These are phyloP conservation scores for Ptilorrhoa leucosticta DNA, from an alignment of 2,113 vertebrate species.

Conservation along the genomic window DNA sequence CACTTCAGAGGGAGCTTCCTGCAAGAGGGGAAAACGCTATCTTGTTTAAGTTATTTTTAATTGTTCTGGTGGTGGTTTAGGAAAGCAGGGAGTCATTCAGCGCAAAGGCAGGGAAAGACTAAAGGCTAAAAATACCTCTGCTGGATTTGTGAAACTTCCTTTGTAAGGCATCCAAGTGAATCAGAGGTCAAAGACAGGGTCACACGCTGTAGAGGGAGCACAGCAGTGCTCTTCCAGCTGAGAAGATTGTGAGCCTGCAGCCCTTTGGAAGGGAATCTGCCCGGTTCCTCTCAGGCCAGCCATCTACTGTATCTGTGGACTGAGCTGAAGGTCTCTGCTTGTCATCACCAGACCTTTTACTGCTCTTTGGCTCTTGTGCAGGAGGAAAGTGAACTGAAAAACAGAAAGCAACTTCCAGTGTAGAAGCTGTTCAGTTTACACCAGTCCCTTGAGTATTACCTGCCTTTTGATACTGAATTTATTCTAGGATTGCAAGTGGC, in stretches of 20 bases:
- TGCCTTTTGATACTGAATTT: background rate
- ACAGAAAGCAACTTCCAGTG: background rate
- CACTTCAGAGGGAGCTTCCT: conserved; percentile 19
- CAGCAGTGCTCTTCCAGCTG: background rate
- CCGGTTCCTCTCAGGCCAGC: background rate
- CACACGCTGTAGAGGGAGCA: background rate
- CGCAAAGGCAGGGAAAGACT: background rate
- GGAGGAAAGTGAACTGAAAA: background rate
- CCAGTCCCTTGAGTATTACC: background rate
- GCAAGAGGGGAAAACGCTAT: background rate
- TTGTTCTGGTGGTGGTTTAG: background rate
- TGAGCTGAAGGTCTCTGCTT: background rate
- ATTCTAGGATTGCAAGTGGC: background rate
- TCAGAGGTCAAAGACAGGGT: background rate
- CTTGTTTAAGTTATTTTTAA: conserved; percentile 27
- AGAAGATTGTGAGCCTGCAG: background rate
- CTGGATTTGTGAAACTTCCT: conserved; percentile 5
- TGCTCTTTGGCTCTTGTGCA: background rate
- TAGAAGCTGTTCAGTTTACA: background rate
- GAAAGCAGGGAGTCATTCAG: background rate
- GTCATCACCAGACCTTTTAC: background rate
- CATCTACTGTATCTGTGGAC: background rate
- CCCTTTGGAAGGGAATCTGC: background rate
- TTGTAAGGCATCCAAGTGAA: background rate
- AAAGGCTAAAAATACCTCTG: conserved; percentile 24